These are phyloP conservation scores for Hyperopisus bebe DNA, from an alignment of 2,113 vertebrate genomes.

Conservation along the genomic window DNA sequence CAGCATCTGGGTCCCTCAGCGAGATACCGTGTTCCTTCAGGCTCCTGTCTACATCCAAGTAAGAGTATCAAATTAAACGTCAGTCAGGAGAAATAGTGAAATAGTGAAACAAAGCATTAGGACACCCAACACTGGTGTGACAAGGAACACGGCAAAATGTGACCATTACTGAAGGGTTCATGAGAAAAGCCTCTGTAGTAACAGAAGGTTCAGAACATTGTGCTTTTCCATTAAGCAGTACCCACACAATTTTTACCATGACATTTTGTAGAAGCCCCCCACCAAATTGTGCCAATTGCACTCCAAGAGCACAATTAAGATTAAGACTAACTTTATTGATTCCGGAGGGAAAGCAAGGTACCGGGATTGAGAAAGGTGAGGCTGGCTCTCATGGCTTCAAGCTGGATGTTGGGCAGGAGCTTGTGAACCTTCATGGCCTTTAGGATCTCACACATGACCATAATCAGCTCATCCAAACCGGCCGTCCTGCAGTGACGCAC, in stretches of 20 bases:
- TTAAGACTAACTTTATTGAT: not conserved
- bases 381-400: conserved; percentile 76
- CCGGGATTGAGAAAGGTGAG: conserved; percentile 75
- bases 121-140: not conserved
- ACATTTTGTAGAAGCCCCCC: not conserved
- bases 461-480: conserved; percentile 72
- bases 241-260: not conserved
- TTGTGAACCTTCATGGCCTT: conserved; percentile 72
- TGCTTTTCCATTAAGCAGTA: not conserved
- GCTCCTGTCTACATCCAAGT: conserved; percentile 50
- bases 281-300: no score
- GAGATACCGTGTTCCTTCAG: conserved; percentile 54
- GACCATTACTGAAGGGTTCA: not conserved
- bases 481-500: conserved; percentile 55
- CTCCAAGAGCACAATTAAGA: not conserved
- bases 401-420: conserved; percentile 68
- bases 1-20: conserved; percentile 62
- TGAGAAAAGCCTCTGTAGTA: not conserved
- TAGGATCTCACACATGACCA: conserved; percentile 71
- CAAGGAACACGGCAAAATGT: not conserved
- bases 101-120: not conserved
- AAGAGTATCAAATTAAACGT: not conserved
- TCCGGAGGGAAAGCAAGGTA: conserved; percentile 37
- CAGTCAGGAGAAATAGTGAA: not conserved
- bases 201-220: not conserved